Conservation (phyloP, 2,113 vertebrate genomes). For the Podilymbus podiceps region DNA sequence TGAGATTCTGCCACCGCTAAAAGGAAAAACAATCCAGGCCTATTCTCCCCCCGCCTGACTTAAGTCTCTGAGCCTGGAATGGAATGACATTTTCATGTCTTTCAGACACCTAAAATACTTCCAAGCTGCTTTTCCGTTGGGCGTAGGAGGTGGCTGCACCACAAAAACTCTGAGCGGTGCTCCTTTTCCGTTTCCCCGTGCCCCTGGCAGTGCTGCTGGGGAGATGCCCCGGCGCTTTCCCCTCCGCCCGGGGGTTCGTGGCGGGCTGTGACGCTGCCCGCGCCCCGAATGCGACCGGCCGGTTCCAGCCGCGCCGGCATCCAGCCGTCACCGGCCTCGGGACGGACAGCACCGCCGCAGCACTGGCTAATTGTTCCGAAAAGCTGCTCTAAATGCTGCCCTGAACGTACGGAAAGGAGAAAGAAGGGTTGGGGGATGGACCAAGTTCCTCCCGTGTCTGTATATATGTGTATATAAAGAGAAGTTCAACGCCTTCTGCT, state of each 20-base stretch:
- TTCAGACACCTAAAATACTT: not conserved
- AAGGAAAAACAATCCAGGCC: not conserved
- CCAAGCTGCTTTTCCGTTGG: not conserved
- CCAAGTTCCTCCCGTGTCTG: not conserved
- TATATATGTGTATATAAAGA: not conserved
- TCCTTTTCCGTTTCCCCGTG: not conserved
- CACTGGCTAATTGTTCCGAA: rapidly evolving
- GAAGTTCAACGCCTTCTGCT: not conserved
- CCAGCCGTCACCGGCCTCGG: not conserved
- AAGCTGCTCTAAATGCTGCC: not conserved
- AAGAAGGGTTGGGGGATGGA: not conserved
- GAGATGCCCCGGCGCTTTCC: not conserved
- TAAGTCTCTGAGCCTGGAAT: not conserved
- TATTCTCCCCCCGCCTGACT: not conserved
- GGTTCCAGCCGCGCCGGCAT: not conserved
- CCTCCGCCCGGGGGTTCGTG: not conserved
- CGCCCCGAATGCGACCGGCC: not conserved
- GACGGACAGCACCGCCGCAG: not conserved
- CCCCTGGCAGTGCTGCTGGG: not conserved
- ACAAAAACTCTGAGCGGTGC: not conserved
- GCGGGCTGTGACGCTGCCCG: not conserved
- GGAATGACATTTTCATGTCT: not conserved
- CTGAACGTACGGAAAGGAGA: not conserved
- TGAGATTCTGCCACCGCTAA: not conserved
- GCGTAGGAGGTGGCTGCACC: not conserved